phyloP scores from a whole-genome alignment of 1,140 invertebrate genomes.

The Leptopilina clavipes region DNA sequence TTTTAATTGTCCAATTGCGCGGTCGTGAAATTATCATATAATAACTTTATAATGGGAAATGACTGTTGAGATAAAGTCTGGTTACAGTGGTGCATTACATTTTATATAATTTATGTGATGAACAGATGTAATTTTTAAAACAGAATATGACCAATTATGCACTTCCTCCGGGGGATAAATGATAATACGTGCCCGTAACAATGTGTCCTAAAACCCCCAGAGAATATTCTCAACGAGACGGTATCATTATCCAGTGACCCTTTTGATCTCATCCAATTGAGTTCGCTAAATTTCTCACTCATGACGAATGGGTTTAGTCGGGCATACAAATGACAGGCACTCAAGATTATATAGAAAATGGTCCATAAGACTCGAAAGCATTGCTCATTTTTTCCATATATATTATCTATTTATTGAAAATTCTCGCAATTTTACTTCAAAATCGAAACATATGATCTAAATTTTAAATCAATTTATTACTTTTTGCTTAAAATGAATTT shows the following conservation, averaged over 20 bases:
- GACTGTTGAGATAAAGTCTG: too few relatives aligned
- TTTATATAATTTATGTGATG: neutral
- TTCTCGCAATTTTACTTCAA: neutral
- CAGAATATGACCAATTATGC: neutral
- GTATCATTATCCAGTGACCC: constrained; percentile 18
- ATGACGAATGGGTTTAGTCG: constrained; percentile 1
- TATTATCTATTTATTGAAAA: neutral
- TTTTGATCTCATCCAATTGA: constrained; percentile 29
- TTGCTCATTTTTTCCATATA: neutral
- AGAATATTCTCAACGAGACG: constrained; percentile 26
- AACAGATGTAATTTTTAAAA: neutral
- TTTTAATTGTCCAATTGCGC: too few relatives aligned
- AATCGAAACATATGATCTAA: too few relatives aligned
- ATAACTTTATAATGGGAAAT: too few relatives aligned
- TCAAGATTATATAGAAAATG: constrained; percentile 24
- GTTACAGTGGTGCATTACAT: too few relatives aligned
- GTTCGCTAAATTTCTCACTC: constrained; percentile 31
- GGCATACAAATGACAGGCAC: constrained; percentile 23
- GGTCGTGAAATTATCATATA: too few relatives aligned
- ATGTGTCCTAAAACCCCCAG: constrained; percentile 17
- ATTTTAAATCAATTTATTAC: too few relatives aligned
- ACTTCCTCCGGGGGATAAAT: constrained; percentile 18
- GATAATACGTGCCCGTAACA: neutral
- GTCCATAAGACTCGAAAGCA: constrained; percentile 1
- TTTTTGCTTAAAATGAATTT: too few relatives aligned